Evolutionary conservation across 1,140 invertebrate species (phyloP).

Genomic region (Agrypnia vestita): DNA sequence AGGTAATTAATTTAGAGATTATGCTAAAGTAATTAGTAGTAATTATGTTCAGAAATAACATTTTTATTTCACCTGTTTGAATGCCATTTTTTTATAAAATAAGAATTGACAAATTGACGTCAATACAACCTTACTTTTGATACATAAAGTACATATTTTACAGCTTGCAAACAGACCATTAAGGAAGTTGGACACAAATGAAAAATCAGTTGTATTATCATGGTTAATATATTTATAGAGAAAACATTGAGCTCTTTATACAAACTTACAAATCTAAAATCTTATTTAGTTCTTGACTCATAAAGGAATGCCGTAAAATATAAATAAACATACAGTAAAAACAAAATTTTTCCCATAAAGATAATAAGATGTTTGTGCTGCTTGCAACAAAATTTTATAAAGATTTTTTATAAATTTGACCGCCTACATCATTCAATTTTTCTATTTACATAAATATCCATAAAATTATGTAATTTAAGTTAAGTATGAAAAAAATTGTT

Average conservation of each 20-base stretch:
- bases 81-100: no score
- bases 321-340: constrained; percentile 15
- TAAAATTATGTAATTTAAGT: no score
- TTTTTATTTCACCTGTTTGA: no score
- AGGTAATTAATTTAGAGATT: no score
- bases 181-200: not conserved
- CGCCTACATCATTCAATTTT: not conserved
- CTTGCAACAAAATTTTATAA: constrained; percentile 3
- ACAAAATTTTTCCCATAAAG: constrained; percentile 22
- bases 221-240: constrained; percentile 55
- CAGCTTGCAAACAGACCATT: not conserved
- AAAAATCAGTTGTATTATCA: not conserved
- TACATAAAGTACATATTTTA: no score
- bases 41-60: no score
- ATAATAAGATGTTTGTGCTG: constrained; percentile 1
- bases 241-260: constrained; percentile 61
- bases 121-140: no score
- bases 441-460: no score
- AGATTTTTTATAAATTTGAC: constrained; percentile 2
- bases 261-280: constrained; percentile 56
- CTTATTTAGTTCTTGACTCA: constrained; percentile 24
- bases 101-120: no score
- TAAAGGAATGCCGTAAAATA: constrained; percentile 46
- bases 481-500: no score
- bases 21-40: no score